These are phyloP conservation scores for Oopsacas minuta DNA, from an alignment of 37 sponge, comb jelly and placozoan genomes.

Conservation along the genomic window DNA sequence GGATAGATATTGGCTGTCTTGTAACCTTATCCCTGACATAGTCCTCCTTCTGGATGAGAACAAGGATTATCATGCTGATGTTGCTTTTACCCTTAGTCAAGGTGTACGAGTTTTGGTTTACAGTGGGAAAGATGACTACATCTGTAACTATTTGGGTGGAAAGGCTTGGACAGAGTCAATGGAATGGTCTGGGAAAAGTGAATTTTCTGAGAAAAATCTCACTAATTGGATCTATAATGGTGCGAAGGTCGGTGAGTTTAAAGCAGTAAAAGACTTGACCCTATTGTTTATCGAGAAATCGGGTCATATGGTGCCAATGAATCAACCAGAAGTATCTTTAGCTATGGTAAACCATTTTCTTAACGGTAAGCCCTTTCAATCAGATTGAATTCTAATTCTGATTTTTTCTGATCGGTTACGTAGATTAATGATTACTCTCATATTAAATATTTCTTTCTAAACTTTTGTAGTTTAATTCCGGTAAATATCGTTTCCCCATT, in stretches of 20 bases:
- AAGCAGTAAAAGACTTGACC: not conserved
- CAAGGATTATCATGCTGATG: conserved; percentile 21
- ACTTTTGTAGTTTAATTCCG: too few species aligned
- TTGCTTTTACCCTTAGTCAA: conserved; percentile 9
- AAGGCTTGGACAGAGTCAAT: conserved; percentile 23
- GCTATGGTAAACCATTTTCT: not conserved
- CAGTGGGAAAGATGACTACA: conserved; percentile 30
- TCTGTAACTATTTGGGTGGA: conserved; percentile 32
- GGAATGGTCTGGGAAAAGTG: conserved; percentile 28
- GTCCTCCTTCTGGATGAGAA: conserved; percentile 24
- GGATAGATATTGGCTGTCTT: conserved; percentile 22
- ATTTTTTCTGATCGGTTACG: not conserved
- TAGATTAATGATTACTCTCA: not conserved
- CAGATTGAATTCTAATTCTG: not conserved
- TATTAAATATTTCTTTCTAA: not conserved
- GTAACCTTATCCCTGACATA: conserved; percentile 20
- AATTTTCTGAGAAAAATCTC: not conserved
- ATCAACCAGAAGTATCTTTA: conserved; percentile 5
- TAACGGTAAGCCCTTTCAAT: not conserved
- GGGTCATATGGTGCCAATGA: conserved; percentile 26
- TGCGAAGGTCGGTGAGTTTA: not conserved
- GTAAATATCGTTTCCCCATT: too few species aligned
- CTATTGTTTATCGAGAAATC: conserved; percentile 15
- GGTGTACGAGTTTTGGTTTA: conserved; percentile 30
- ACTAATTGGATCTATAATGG: not conserved